Base-by-base conservation (phyloP, 1,140 invertebrate species). In the Cydia strobilella region DNA sequence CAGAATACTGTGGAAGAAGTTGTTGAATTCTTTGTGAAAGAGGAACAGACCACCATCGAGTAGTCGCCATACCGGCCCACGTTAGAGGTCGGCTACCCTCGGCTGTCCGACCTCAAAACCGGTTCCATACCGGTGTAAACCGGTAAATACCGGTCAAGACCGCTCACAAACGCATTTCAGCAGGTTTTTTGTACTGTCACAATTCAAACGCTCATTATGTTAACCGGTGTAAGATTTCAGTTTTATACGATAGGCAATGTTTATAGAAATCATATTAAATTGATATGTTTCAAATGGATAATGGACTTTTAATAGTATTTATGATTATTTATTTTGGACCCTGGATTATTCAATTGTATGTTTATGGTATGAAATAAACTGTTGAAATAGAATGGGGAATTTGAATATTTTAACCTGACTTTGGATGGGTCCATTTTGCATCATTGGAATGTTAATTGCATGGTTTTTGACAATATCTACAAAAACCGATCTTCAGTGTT, bases 11-110 rank as follows among this genome's bases (percentile, higher is more conserved):
- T 98, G 87, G 98, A 99, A 89, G 98, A 99, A 94, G 95, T 97
- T 86, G 96, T 99, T 84, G 98, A 99, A 96, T 99, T 99, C 96
- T 97, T 99, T 94, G 95, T 99, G 85, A 99, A 99, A 94, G 98
- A 99, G 94, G 98, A 99, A 95, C 95, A 95, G 80, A 97, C 96
- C 20, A 92, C 96, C 77, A 93, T 98, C 84, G 96, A 97, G 91
- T 93, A 93, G 90, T 92, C 91, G 80, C 80, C 82, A 90, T 89
- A 80, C 71, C 25, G 31, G 51, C 69, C 65, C 73, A 78, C 84
- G 82, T 82, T 71, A 51, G 82, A 81, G 88, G 86, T 84, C 86
- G 84, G 88, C 51, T 73, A 25, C 12, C 54, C 18, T 18, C 73
- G 18, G 73, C 15, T 59, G 74, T 77, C 83, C 84, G 84, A 73